Evolutionary conservation across 37 sponge, comb jelly and placozoan genomes (phyloP), one percentile per base, ranked within the genome.

Genomic region (Hexactinellida sp.): DNA sequence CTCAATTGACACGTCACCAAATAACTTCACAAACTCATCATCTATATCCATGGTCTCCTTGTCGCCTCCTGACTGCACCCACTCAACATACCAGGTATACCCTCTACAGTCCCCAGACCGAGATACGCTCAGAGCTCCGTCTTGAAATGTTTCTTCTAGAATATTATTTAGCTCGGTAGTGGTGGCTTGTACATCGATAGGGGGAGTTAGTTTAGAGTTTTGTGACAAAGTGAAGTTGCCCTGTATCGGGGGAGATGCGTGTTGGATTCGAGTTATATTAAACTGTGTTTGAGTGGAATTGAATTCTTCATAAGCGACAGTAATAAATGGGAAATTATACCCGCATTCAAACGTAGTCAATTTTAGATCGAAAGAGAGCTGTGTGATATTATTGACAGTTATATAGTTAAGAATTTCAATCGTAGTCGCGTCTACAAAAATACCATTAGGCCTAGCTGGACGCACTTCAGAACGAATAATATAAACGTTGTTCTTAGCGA

Each of bases 61-160:
- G 83, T 94, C 93, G 32, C 92, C 94, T n/a, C 89, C 88, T 23
- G 38, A 39, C 10, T 83, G 86, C 36, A 34, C 24, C 92, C 92
- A 94, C 47, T 54, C 55, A 0, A 92, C 37, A 23, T 41, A 39
- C 92, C 92, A 94, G 54, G 36, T 34, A 36, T 84, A 84, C 35
- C 92, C 89, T 28, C 82, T 39, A 38, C 94, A 94, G 10, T 32
- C 54, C 34, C 89, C 89, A 19, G 47, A n/a, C 16, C 85, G 39
- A n/a, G 28, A 36, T 0, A 91, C 90, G 23, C n/a, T 38, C 39
- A 93, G 87, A 32, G 38, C 87, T 87, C 76, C 76, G 28, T 63
- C 76, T 7, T 63, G 19, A 28, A 63, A 63, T 23, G 76, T 63
- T 23, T 23, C 25, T 63, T 63, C 76, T 3, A 63, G 21, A 28